phyloP scores from a whole-genome alignment of 2,113 vertebrate species.

The Mesembrinibis cayennensis region DNA sequence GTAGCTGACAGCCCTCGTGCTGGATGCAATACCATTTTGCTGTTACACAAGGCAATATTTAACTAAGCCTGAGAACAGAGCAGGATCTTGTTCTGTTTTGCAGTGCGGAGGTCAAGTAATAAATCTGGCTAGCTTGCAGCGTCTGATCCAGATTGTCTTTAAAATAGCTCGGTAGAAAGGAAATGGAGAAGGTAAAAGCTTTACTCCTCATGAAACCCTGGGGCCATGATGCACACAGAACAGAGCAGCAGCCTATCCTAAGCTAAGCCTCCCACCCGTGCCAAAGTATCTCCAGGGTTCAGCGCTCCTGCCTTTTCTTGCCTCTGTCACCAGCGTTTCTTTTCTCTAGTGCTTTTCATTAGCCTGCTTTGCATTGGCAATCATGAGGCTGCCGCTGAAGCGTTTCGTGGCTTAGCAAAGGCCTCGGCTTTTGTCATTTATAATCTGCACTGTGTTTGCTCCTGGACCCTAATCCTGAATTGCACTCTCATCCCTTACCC shows the following conservation, averaged over 20 bases:
- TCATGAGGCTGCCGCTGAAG: not conserved
- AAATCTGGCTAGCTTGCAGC: fast-evolving
- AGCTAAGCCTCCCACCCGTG: not conserved
- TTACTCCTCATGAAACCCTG: not conserved
- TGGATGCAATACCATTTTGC: not conserved
- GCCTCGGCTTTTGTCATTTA: not conserved
- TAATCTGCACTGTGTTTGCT: not conserved
- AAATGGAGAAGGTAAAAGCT: fast-evolving
- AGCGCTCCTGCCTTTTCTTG: not conserved
- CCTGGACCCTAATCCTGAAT: not conserved
- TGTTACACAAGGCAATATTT: not conserved
- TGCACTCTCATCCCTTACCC: not conserved
- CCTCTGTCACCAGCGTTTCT: not conserved
- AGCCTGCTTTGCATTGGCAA: not conserved
- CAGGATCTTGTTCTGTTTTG: fast-evolving
- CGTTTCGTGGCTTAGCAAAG: not conserved
- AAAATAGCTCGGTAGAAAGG: not conserved
- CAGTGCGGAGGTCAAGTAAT: not conserved
- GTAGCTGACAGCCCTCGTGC: not conserved
- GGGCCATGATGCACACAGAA: fast-evolving
- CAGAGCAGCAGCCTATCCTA: not conserved
- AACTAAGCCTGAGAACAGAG: not conserved
- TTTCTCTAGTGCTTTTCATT: not conserved
- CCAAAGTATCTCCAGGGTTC: not conserved
- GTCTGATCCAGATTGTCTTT: not conserved